Base-by-base conservation (phyloP, 2,797 vertebrate genomes). In the Schizopygopsis pylzovi region DNA sequence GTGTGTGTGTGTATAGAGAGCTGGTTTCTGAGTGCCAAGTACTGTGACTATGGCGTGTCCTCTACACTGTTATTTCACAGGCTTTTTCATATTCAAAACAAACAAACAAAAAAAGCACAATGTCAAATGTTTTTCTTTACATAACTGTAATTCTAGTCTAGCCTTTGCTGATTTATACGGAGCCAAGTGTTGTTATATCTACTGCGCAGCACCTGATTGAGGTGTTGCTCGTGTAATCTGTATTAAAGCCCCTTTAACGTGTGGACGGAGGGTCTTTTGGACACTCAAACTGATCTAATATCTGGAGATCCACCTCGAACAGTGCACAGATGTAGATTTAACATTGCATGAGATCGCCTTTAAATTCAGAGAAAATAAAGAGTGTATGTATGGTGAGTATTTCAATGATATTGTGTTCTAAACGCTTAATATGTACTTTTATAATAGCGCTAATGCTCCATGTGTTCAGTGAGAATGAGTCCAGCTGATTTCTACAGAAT, bases 121-220 rank as follows among this genome's bases (percentile, higher is more conserved):
- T 89, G 93, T 94, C 82, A 83, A 90, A 90, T 90, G 82, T 84
- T 95, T 94, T 92, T 77, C 92, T 94, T 93, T 93, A 91, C 88
- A 92, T 93, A 88, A 91, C 93, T 93, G 93, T 94, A 90, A 37
- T 93, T 91, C 83, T 85, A 87, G 83, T 52, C 79, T 93, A 93
- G 93, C 91, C 91, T 94, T 94, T 93, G 93, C 93, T 92, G 87
- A 93, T 95, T 95, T 95, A 91, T 95, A 94, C 90, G 45, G 71
- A 88, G 94, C 88, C 47, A 86, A 93, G 52, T 90, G 47, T 82
- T 82, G 89, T 92, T 93, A 20, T 83, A 56, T 89, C 90, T 91
- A 93, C 93, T 92, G 93, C 93, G 92, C 92, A 93, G 93, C 94
- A 93, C 94, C 92, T 92, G 94, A 88, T 92, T 92, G 94, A 92